Evolutionary conservation across 2,888 invertebrate species (phyloP).

Genomic region (Cephalotes varians): DNA sequence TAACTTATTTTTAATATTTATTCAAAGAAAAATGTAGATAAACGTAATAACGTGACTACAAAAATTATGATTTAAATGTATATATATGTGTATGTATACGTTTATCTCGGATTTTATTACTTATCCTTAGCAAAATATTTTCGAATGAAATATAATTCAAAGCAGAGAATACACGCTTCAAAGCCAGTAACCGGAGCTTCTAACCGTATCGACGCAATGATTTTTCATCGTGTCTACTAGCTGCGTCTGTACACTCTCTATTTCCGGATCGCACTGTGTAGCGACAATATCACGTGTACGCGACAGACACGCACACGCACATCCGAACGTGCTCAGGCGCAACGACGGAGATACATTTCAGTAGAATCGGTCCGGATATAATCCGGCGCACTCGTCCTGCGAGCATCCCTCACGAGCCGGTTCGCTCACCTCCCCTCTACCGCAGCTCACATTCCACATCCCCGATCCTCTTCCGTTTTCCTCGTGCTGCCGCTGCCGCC

Average conservation of each 20-base stretch:
- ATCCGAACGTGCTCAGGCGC: conserved; percentile 45
- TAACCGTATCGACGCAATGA: conserved; percentile 31
- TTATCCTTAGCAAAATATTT: neutral
- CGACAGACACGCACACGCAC: conserved; percentile 46
- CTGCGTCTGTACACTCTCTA: conserved; percentile 37
- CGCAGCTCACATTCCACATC: neutral
- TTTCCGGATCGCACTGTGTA: conserved; percentile 48
- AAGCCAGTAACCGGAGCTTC: neutral
- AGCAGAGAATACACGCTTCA: neutral
- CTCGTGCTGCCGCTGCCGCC: conserved; percentile 31
- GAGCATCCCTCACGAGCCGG: conserved; percentile 30
- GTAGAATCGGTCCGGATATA: conserved; percentile 75
- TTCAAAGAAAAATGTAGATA: neutral
- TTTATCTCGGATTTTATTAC: neutral
- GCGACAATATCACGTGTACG: conserved; percentile 29
- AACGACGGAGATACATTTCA: conserved; percentile 67
- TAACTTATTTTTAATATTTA: conserved; percentile 3
- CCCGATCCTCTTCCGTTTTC: conserved; percentile 51
- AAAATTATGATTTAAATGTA: conserved; percentile 6
- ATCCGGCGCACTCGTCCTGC: conserved; percentile 63
- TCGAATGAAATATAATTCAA: neutral
- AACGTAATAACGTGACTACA: neutral
- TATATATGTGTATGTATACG: too few species aligned
- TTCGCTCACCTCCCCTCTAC: neutral
- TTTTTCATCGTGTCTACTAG: conserved; percentile 40